phyloP scores from a whole-genome alignment of 1,140 invertebrate species.

The Penaeus vannamei region DNA sequence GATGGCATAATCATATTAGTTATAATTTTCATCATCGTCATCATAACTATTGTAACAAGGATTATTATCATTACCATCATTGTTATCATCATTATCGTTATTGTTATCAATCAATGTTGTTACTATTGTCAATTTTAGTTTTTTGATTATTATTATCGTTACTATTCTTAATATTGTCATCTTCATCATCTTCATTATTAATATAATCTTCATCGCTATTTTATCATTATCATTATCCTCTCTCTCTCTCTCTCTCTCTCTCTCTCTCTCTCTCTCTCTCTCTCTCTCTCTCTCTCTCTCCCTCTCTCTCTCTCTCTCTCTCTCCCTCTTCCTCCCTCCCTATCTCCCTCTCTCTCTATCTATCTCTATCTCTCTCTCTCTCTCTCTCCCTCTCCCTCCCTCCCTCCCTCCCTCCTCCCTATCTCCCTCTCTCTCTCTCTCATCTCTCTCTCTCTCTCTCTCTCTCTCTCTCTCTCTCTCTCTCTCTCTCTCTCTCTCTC shows the following conservation, averaged over 20 bases:
- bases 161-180: too few species aligned
- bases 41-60: too few species aligned
- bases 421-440: neutral
- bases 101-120: too few species aligned
- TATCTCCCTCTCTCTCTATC: neutral
- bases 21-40: too few species aligned
- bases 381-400: neutral
- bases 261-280: conserved; percentile 21
- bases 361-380: too few species aligned
- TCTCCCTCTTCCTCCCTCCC: neutral
- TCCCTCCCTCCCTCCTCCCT: neutral
- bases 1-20: neutral
- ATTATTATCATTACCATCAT: too few species aligned
- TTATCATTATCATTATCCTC: neutral
- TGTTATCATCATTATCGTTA: too few species aligned
- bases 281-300: neutral
- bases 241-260: neutral
- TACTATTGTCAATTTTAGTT: too few species aligned
- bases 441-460: neutral
- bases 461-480: neutral
- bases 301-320: neutral
- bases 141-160: too few species aligned
- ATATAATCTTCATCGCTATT: too few species aligned
- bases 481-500: conserved; percentile 3
- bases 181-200: too few species aligned